phyloP scores from a whole-genome alignment of 2,888 invertebrate genomes.

The Drosophila leonis region DNA sequence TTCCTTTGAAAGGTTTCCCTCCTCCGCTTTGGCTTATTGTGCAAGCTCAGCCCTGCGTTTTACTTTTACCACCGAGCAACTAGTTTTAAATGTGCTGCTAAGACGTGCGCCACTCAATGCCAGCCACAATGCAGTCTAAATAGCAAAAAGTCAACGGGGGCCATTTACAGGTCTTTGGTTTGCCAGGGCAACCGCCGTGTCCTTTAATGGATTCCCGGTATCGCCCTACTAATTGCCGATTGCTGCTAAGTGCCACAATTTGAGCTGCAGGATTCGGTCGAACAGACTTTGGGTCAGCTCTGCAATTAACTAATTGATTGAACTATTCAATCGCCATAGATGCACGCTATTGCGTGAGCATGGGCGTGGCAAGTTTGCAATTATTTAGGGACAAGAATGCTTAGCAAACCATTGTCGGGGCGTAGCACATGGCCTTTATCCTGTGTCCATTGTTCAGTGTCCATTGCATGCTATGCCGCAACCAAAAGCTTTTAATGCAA shows the following conservation, averaged over 20 bases:
- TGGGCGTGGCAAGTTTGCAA: constrained; percentile 57
- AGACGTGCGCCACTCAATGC: constrained; percentile 31
- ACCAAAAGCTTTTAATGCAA: constrained; percentile 72
- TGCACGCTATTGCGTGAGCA: constrained; percentile 47
- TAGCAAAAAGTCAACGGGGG: constrained; percentile 28
- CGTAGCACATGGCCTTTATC: constrained; percentile 30
- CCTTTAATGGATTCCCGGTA: constrained; percentile 41
- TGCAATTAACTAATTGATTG: constrained; percentile 79
- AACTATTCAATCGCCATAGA: constrained; percentile 75
- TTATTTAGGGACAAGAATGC: constrained; percentile 49
- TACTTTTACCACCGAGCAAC: constrained; percentile 19
- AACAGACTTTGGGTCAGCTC: constrained; percentile 51
- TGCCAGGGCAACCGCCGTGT: constrained; percentile 14
- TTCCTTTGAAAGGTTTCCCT: constrained; percentile 24
- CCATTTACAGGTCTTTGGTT: constrained; percentile 60
- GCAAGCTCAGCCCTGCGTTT: not conserved
- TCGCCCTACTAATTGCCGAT: constrained; percentile 66
- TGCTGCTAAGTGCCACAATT: constrained; percentile 75
- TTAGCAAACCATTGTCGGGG: constrained; percentile 35
- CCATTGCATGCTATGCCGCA: constrained; percentile 47
- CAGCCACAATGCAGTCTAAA: constrained; percentile 21
- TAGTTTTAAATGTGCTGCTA: constrained; percentile 50
- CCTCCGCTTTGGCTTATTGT: constrained; percentile 8
- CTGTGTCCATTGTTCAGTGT: constrained; percentile 42
- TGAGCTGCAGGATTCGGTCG: constrained; percentile 48